Percentiles rank a stretch among this genome's conserved stretches.
phyloP scores from a whole-genome alignment of 2,797 vertebrate species.

The Linurgus olivaceus region DNA sequence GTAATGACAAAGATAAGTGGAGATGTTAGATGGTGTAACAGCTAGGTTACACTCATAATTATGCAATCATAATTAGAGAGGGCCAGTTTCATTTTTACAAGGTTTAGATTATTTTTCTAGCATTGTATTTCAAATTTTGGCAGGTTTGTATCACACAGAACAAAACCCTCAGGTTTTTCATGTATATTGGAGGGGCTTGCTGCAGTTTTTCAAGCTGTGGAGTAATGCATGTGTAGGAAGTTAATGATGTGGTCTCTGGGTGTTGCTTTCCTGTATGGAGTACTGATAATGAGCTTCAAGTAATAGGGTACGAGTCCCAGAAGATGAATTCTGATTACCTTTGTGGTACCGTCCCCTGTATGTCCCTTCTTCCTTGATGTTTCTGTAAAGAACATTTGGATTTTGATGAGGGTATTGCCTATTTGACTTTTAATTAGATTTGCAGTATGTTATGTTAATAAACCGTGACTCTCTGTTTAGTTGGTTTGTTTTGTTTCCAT shows the following conservation, averaged over 20 bases:
- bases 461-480: neutral
- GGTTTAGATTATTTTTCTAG: neutral
- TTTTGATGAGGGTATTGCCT: constrained; percentile 76
- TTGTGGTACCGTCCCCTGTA: constrained; percentile 74
- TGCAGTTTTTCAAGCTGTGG: constrained; percentile 76
- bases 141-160: neutral
- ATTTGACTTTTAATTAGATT: constrained; percentile 81
- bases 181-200: constrained; percentile 24
- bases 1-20: neutral
- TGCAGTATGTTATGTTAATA: constrained; percentile 70
- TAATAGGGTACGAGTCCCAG: constrained; percentile 85
- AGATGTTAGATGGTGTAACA: neutral
- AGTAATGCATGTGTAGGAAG: constrained; percentile 77
- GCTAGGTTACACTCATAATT: neutral
- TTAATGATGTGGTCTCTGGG: constrained; percentile 89
- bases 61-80: neutral
- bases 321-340: constrained; percentile 91
- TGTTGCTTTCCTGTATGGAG: constrained; percentile 81
- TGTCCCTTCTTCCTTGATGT: constrained; percentile 76
- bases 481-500: constrained; percentile 1
- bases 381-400: constrained; percentile 78
- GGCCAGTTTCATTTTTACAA: neutral
- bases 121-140: neutral
- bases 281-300: constrained; percentile 89
- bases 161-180: neutral